These are phyloP conservation scores for Psittacula cyanocephala DNA, from an alignment of 2,113 vertebrate species.

Conservation along the genomic window DNA sequence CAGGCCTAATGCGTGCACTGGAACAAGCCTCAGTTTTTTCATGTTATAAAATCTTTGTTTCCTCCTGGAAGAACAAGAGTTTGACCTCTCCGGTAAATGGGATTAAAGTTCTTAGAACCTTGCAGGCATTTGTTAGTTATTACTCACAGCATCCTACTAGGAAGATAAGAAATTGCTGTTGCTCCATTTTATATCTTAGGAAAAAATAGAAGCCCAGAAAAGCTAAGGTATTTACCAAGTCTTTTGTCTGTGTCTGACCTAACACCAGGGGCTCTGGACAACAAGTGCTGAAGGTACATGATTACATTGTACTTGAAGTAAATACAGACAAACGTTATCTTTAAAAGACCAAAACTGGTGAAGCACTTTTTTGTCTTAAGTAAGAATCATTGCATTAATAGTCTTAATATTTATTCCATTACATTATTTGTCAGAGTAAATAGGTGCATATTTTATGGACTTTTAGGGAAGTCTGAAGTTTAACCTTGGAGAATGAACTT, in stretches of 20 bases:
- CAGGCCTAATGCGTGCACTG: background rate
- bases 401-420: background rate
- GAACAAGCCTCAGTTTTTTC: background rate
- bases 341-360: background rate
- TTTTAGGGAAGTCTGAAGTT: background rate
- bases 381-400: background rate
- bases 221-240: background rate
- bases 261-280: background rate
- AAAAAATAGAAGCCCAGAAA: background rate
- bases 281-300: background rate
- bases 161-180: slow-evolving; percentile 51
- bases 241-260: slow-evolving; percentile 1
- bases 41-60: slow-evolving; percentile 10
- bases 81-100: slow-evolving; percentile 36
- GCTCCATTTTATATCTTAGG: background rate
- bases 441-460: background rate
- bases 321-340: background rate
- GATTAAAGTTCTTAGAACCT: slow-evolving; percentile 43
- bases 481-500: background rate
- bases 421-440: background rate
- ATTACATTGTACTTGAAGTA: background rate
- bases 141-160: slow-evolving; percentile 23
- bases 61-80: background rate
- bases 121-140: slow-evolving; percentile 32
- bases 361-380: background rate